Evolutionary conservation across 2,888 invertebrate genomes (phyloP).

Genomic region (Drosophila subquinaria): DNA sequence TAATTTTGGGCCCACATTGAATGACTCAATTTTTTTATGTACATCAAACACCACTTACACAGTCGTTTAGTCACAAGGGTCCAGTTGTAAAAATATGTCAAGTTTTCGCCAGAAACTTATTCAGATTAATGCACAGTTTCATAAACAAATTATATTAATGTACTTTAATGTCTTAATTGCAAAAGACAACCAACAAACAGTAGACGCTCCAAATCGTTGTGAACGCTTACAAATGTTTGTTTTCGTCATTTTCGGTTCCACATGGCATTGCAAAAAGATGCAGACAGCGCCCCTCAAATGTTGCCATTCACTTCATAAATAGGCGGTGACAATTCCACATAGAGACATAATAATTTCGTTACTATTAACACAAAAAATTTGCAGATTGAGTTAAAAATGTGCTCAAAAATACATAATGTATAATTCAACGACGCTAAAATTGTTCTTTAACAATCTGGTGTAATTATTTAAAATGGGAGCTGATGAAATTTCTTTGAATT

Average conservation of each 20-base stretch:
- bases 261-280: constrained; percentile 43
- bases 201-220: constrained; percentile 39
- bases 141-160: constrained; percentile 64
- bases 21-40: neutral
- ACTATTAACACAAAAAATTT: constrained; percentile 8
- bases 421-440: neutral
- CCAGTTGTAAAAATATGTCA: constrained; percentile 35
- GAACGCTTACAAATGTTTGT: constrained; percentile 45
- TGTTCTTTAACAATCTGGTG: neutral
- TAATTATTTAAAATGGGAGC: neutral
- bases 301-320: constrained; percentile 57
- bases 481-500: neutral
- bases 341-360: constrained; percentile 40
- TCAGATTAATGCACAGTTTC: constrained; percentile 50
- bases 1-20: neutral
- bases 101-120: constrained; percentile 48
- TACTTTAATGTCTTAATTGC: constrained; percentile 62
- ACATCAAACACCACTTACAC: neutral
- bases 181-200: constrained; percentile 38
- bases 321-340: constrained; percentile 42
- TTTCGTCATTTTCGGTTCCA: constrained; percentile 45
- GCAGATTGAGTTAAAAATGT: neutral
- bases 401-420: neutral
- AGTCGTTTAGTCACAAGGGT: constrained; percentile 6
- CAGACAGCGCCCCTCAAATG: constrained; percentile 45